phyloP scores from a whole-genome alignment of 2,797 vertebrate species.

The Chaetodon trifasciatus region DNA sequence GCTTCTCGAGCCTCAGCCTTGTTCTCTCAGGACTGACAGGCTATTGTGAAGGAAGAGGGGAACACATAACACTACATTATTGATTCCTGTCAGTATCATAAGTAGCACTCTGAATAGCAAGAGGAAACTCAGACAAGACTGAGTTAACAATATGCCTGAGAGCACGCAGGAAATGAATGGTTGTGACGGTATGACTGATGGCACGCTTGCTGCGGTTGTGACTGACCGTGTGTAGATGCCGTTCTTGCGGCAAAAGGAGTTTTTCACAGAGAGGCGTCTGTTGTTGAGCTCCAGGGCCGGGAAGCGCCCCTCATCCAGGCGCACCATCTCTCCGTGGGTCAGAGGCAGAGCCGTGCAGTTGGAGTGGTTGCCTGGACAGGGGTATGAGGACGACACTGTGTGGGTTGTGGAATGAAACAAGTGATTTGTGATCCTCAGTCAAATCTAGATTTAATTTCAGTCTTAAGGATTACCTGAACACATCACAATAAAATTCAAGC shows the following conservation, averaged over 20 bases:
- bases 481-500: neutral
- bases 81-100: conserved; percentile 64
- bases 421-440: conserved; percentile 31
- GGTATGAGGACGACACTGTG: conserved; percentile 61
- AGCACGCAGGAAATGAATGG: conserved; percentile 17
- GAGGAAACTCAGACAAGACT: conserved; percentile 33
- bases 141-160: conserved; percentile 13
- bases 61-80: conserved; percentile 57
- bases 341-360: conserved; percentile 93
- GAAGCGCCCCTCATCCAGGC: conserved; percentile 96
- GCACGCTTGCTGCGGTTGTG: neutral
- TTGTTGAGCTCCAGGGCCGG: conserved; percentile 97
- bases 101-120: conserved; percentile 54
- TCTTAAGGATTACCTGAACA: neutral
- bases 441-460: conserved; percentile 24
- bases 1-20: conserved; percentile 55
- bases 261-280: conserved; percentile 95
- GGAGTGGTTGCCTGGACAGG: conserved; percentile 87
- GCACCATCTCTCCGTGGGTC: conserved; percentile 96
- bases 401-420: conserved; percentile 49
- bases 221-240: conserved; percentile 96
- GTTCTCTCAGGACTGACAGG: conserved; percentile 68
- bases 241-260: conserved; percentile 97
- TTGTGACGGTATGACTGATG: neutral
- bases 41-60: conserved; percentile 49